Base-by-base conservation (phyloP, 2,888 invertebrate genomes). In the Philaethria dido region DNA sequence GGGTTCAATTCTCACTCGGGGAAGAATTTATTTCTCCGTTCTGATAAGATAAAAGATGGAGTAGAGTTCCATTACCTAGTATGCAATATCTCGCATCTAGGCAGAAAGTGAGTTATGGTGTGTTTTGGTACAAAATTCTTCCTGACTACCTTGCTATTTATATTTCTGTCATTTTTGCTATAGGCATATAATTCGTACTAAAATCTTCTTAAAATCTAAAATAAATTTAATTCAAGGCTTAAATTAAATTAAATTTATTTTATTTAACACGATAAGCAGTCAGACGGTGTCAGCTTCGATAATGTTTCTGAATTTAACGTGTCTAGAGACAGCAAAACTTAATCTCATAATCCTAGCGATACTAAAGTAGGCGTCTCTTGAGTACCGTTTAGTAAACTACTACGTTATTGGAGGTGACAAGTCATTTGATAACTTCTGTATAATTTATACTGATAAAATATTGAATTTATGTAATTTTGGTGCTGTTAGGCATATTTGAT, bases 291-390 rank as follows among this genome's bases (percentile, higher is more conserved):
- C n/a, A 50, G 50, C 57, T 62, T 57, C 14, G 50, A 44, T 50
- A 36, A 62, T 36, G 22, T 62, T 59, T n/a, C 33, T 70, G 16
- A 61, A 60, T 48, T 62, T 45, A 47, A 47, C 60, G 39, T 62
- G 59, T 61, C 55, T 50, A 42, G 48, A 63, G 54, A 62, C 64
- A 68, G 66, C 68, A 65, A 60, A 60, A 68, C 59, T 68, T 47
- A 44, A 42, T 68, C 62, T 59, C 47, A 55, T 66, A 60, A 63
- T 55, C 59, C 70, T 20, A 39, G 20, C 20, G 45, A 48, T 60
- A 54, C 45, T 65, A 55, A 60, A 59, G 64, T 42, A 57, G 42
- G 61, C 47, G 52, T 65, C 70, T 50, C 68, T 25, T n/a, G 68
- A 52, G 70, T 48, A 70, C 62, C 64, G 67, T 62, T 61, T 29